Evolutionary conservation across 2,888 invertebrate species (phyloP).

Genomic region (Drosophila fungiperda): DNA sequence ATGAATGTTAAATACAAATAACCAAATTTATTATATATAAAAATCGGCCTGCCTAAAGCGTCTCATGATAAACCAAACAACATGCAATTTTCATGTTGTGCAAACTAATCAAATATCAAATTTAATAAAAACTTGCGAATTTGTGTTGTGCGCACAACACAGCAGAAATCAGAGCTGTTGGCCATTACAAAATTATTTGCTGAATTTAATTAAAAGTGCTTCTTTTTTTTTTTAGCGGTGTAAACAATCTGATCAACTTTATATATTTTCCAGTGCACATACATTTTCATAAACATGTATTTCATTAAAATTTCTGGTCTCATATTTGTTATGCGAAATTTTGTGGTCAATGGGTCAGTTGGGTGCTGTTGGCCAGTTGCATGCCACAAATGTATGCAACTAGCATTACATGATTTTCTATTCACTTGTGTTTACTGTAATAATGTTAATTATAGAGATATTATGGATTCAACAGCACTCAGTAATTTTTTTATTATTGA

Average conservation of each 20-base stretch:
- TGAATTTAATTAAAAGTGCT: constrained; percentile 69
- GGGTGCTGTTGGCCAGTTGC: constrained; percentile 28
- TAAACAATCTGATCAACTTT: constrained; percentile 41
- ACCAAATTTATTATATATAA: constrained; percentile 13
- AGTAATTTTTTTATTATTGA: not conserved
- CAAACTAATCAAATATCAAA: constrained; percentile 73
- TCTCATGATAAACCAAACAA: constrained; percentile 50
- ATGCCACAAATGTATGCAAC: constrained; percentile 6
- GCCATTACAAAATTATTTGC: constrained; percentile 61
- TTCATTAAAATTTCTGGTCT: constrained; percentile 7
- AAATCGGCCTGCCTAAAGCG: constrained; percentile 11
- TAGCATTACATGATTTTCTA: constrained; percentile 11
- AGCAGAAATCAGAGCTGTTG: constrained; percentile 57
- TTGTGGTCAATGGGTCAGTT: constrained; percentile 13
- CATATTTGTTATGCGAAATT: constrained; percentile 13
- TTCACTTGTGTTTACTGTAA: constrained; percentile 49
- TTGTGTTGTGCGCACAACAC: constrained; percentile 15
- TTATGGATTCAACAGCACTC: constrained; percentile 8
- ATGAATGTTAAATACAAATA: constrained; percentile 18
- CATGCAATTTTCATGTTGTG: constrained; percentile 58
- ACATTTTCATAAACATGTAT: not conserved
- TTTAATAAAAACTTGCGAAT: constrained; percentile 23
- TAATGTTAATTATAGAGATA: constrained; percentile 53
- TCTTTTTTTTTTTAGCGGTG: constrained; percentile 49
- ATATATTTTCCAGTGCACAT: not conserved